These are phyloP conservation scores for Habropoda laboriosa DNA, from an alignment of 1,140 invertebrate genomes.

Conservation along the genomic window DNA sequence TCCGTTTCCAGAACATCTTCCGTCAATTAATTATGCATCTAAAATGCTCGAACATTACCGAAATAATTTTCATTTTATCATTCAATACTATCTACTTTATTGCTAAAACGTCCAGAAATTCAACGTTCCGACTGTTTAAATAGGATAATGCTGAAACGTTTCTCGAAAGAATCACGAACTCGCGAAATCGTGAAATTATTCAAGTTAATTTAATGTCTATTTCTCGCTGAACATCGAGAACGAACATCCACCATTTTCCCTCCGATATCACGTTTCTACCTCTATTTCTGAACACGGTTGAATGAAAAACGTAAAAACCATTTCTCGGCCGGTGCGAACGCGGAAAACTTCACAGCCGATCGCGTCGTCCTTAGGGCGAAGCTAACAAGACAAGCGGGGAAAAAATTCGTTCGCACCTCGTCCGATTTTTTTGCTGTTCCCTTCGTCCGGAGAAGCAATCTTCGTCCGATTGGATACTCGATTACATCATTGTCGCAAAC, in stretches of 20 bases:
- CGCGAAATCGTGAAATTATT: not conserved
- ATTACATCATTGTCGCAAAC: slow-evolving; percentile 50
- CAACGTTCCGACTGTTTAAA: no score
- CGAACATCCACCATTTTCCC: no score
- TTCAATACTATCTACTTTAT: no score
- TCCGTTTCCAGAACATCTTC: no score
- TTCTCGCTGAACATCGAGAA: not conserved
- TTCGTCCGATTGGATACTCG: slow-evolving; percentile 25
- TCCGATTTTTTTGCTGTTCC: not conserved
- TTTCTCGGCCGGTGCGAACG: not conserved
- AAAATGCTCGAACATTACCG: no score
- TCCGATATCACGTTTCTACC: not conserved
- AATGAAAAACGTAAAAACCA: not conserved
- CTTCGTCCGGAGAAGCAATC: slow-evolving; percentile 22
- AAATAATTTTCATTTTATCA: no score
- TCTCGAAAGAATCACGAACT: no score
- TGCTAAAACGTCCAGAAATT: no score
- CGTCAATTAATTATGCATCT: no score
- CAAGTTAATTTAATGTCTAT: not conserved
- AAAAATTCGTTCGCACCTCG: slow-evolving; percentile 29
- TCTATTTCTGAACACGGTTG: no score
- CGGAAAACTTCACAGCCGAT: not conserved
- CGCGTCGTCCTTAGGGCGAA: not conserved
- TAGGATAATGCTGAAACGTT: no score
- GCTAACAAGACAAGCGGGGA: slow-evolving; percentile 26